These are phyloP conservation scores for Colistium nudipinnis DNA, from an alignment of 2,113 vertebrate genomes.

Conservation along the genomic window DNA sequence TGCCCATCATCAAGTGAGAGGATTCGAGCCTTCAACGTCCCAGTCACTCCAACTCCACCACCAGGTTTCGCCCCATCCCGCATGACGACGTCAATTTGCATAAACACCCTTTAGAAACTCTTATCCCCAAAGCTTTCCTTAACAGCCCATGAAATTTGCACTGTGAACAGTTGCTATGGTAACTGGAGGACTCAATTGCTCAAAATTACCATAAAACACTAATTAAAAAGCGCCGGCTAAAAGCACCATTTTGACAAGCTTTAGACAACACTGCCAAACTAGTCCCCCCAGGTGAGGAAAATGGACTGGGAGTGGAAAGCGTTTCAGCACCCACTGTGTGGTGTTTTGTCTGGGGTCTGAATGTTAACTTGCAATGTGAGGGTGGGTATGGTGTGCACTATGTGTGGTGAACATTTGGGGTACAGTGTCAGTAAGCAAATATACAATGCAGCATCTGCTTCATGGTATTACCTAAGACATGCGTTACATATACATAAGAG, in stretches of 20 bases:
- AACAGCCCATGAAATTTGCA: conserved; percentile 66
- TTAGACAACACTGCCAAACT: conserved; percentile 40
- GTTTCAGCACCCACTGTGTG: conserved; percentile 16
- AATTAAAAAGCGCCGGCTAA: conserved; percentile 61
- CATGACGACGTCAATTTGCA: conserved; percentile 53
- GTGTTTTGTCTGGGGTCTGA: conserved; percentile 6
- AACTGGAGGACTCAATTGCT: conserved; percentile 62
- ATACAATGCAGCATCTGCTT: too few species aligned
- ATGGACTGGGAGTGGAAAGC: conserved; percentile 41
- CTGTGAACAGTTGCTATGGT: conserved; percentile 62
- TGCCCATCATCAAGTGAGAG: background rate
- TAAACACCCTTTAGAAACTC: conserved; percentile 67
- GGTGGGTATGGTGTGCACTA: too few species aligned
- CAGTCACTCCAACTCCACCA: background rate
- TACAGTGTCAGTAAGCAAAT: too few species aligned
- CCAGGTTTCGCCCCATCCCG: conserved; percentile 18
- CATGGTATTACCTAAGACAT: too few species aligned
- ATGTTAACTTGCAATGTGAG: too few species aligned
- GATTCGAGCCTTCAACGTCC: conserved; percentile 11
- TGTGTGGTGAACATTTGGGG: too few species aligned
- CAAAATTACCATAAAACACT: conserved; percentile 73
- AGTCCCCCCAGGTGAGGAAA: conserved; percentile 52
- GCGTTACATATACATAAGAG: too few species aligned
- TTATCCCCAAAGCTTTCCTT: conserved; percentile 60
- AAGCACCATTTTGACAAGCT: conserved; percentile 65